Evolutionary conservation across 2,888 invertebrate species (phyloP).

Genomic region (Bhutanitis thaidina): DNA sequence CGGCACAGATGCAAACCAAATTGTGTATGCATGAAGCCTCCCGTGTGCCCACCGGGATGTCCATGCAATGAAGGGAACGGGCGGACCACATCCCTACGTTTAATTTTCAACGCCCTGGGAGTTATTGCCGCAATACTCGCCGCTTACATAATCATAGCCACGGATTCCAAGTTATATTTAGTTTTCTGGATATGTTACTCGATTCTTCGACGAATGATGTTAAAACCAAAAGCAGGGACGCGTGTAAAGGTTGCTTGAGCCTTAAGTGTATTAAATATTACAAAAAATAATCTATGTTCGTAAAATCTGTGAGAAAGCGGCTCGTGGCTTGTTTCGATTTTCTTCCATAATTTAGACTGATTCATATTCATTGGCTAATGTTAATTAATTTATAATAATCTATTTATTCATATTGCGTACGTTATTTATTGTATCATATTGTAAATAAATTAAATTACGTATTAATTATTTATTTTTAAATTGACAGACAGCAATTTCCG

Average conservation of each 20-base stretch:
- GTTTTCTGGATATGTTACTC: conserved; percentile 67
- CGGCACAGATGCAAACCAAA: conserved; percentile 31
- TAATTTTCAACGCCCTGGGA: conserved; percentile 51
- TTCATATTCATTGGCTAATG: no score
- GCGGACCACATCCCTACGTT: conserved; percentile 23
- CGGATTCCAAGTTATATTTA: conserved; percentile 61
- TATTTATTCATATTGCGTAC: no score
- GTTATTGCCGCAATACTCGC: conserved; percentile 58
- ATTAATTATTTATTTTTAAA: no score
- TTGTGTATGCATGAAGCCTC: conserved; percentile 26
- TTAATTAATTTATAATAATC: no score
- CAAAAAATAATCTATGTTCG: no score
- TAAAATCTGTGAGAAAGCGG: no score
- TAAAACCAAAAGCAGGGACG: conserved; percentile 34
- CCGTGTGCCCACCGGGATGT: conserved; percentile 43
- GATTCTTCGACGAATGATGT: conserved; percentile 53
- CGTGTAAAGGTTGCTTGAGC: conserved; percentile 39
- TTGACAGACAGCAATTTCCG: no score
- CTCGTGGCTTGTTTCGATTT: no score
- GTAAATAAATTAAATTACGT: no score
- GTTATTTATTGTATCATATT: no score
- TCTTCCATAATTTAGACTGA: no score
- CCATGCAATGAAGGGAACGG: conserved; percentile 33
- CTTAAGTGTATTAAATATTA: no score
- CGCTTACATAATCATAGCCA: conserved; percentile 55